Evolutionary conservation across 2,888 invertebrate species (phyloP).

Genomic region (Sclerodermus sp.): DNA sequence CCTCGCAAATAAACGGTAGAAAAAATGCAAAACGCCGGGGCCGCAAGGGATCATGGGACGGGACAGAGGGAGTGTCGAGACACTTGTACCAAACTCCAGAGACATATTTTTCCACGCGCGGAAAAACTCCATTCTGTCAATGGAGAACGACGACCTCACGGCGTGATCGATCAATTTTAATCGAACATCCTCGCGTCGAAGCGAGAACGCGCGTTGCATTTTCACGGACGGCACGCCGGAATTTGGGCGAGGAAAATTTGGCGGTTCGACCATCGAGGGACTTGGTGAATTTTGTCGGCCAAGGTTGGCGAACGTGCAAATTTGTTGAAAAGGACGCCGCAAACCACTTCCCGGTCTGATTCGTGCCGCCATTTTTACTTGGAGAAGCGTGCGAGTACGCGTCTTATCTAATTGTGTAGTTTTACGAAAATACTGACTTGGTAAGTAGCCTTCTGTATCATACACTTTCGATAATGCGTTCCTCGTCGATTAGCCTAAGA

Average conservation of each 20-base stretch:
- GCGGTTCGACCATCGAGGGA: too few relatives aligned
- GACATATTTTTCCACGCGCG: too few relatives aligned
- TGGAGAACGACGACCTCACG: too few relatives aligned
- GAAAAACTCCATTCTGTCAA: too few relatives aligned
- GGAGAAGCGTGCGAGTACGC: conserved; percentile 40
- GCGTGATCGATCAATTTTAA: too few relatives aligned
- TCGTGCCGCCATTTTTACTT: conserved; percentile 45
- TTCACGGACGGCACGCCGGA: too few relatives aligned
- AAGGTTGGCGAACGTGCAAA: conserved; percentile 24
- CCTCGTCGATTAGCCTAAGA: too few relatives aligned
- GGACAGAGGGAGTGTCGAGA: conserved; percentile 4
- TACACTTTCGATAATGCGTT: too few relatives aligned
- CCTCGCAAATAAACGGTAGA: neutral
- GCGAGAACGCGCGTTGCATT: too few relatives aligned
- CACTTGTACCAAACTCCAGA: conserved; percentile 6
- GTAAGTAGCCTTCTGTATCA: conserved; percentile 30
- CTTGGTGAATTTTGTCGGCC: neutral
- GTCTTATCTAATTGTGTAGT: conserved; percentile 39
- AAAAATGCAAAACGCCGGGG: neutral
- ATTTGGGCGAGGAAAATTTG: too few relatives aligned
- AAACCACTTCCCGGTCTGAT: conserved; percentile 35
- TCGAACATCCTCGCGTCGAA: too few relatives aligned
- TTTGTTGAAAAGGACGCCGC: conserved; percentile 31
- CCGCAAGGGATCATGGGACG: conserved; percentile 8
- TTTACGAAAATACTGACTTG: conserved; percentile 46